These are phyloP conservation scores for Oryzias woworae DNA, from an alignment of 2,113 vertebrate species.

Conservation along the genomic window DNA sequence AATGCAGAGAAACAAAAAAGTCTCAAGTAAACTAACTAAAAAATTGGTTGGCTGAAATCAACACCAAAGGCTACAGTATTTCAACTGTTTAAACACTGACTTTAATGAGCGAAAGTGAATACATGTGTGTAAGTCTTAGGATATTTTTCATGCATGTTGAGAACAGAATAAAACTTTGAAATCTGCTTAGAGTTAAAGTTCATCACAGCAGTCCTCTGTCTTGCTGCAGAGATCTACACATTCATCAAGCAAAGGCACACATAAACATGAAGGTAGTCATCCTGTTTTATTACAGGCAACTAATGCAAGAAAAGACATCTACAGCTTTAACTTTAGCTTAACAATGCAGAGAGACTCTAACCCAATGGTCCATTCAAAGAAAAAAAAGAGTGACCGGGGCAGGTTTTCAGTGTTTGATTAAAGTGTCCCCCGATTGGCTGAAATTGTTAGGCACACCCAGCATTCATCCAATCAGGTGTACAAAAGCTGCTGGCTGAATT, in stretches of 20 bases:
- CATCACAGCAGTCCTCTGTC: too few relatives aligned
- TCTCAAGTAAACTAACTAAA: slow-evolving; percentile 22
- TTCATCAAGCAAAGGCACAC: too few relatives aligned
- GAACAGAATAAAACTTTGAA: too few relatives aligned
- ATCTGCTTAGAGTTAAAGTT: too few relatives aligned
- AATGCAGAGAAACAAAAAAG: slow-evolving; percentile 34
- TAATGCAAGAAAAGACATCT: background rate
- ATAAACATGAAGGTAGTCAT: too few relatives aligned
- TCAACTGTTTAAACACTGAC: slow-evolving; percentile 1
- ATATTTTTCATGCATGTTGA: too few relatives aligned
- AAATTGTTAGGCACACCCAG: slow-evolving; percentile 21
- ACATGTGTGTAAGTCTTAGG: too few relatives aligned
- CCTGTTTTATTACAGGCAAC: too few relatives aligned
- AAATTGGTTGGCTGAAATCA: slow-evolving; percentile 1
- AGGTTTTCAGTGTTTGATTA: slow-evolving; percentile 37
- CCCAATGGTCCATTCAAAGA: background rate
- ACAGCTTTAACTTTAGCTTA: background rate
- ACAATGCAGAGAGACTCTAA: background rate
- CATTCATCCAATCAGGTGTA: slow-evolving; percentile 57
- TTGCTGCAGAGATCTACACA: too few relatives aligned
- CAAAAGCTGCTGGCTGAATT: slow-evolving; percentile 53
- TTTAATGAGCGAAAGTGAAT: too few relatives aligned
- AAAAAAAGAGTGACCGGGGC: background rate
- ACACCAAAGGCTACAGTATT: slow-evolving; percentile 19
- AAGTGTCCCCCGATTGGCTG: slow-evolving; percentile 49